Percentiles rank a stretch among this genome's conserved stretches.
phyloP scores from a whole-genome alignment of 2,113 vertebrate genomes.

The Hemiprocne comata region DNA sequence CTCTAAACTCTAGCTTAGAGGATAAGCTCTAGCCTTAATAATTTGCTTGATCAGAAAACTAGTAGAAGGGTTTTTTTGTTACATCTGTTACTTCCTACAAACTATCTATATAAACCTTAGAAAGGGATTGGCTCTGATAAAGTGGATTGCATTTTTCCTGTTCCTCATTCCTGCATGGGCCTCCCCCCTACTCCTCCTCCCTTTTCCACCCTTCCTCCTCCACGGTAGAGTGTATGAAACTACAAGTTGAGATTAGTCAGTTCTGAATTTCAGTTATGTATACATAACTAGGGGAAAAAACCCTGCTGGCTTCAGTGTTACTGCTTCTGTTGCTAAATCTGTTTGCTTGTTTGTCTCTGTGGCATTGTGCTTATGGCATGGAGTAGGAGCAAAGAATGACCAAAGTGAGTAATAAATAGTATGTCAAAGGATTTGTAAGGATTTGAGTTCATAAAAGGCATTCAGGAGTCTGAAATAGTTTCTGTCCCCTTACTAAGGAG shows the following conservation, averaged over 20 bases:
- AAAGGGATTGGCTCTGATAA: constrained; percentile 12
- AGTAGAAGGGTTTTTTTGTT: neutral
- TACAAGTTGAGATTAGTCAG: neutral
- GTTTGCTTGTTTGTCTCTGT: neutral
- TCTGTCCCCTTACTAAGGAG: neutral
- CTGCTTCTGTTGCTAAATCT: neutral
- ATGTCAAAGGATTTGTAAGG: neutral
- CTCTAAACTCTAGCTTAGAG: neutral
- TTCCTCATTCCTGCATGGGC: constrained; percentile 54
- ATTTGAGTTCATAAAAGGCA: neutral
- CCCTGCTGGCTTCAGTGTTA: neutral
- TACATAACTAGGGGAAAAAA: neutral
- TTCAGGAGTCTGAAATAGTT: neutral
- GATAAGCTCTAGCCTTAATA: neutral
- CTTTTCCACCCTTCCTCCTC: neutral
- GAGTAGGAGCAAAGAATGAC: neutral
- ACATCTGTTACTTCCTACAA: neutral
- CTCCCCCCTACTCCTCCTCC: neutral
- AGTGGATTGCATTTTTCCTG: constrained; percentile 47
- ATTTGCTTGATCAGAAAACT: neutral
- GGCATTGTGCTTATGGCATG: neutral
- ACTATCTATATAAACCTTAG: neutral
- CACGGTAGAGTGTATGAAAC: neutral
- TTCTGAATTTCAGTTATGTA: neutral
- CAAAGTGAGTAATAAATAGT: neutral